Percentiles rank a stretch among this genome's conserved stretches.
Evolutionary conservation across 2,888 invertebrate genomes (phyloP).

Genomic region (Eupithecia dodoneata): DNA sequence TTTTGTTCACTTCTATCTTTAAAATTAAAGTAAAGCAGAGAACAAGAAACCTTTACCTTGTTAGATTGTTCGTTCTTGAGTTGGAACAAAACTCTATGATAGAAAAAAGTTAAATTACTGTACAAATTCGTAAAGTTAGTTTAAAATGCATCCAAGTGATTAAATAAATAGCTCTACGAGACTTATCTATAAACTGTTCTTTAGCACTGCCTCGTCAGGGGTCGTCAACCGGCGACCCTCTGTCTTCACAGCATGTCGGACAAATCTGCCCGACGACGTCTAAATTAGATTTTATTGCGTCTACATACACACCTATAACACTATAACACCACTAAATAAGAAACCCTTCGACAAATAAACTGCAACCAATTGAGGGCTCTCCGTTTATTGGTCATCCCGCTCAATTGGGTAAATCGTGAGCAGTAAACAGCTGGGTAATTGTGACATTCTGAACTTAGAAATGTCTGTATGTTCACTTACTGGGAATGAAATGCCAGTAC

Average conservation of each 20-base stretch:
- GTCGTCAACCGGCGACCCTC: slow-evolving; percentile 78
- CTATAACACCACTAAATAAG: slow-evolving; percentile 61
- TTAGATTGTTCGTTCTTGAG: too few species aligned
- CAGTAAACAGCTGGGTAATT: slow-evolving; percentile 73
- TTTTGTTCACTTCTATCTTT: too few species aligned
- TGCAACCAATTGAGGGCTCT: slow-evolving; percentile 49
- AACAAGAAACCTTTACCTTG: too few species aligned
- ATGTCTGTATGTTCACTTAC: not conserved
- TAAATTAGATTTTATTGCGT: slow-evolving; percentile 85
- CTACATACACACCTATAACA: slow-evolving; percentile 65
- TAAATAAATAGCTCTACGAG: not conserved
- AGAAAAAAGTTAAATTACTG: too few species aligned
- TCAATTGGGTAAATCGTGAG: slow-evolving; percentile 71
- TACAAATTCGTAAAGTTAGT: not conserved
- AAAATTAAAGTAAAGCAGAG: too few species aligned
- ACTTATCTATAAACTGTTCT: slow-evolving; percentile 14
- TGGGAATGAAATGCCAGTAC: not conserved
- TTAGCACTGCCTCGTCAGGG: slow-evolving; percentile 48
- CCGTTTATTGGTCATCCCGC: slow-evolving; percentile 56
- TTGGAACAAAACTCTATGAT: too few species aligned
- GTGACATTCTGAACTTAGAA: slow-evolving; percentile 64
- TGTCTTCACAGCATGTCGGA: slow-evolving; percentile 61
- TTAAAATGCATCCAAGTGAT: not conserved
- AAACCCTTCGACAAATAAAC: slow-evolving; percentile 43
- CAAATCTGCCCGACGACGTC: slow-evolving; percentile 80